Percentiles rank a stretch among this genome's conserved stretches.
phyloP scores from a whole-genome alignment of 2,113 vertebrate species.

The Chionomys nivalis region DNA sequence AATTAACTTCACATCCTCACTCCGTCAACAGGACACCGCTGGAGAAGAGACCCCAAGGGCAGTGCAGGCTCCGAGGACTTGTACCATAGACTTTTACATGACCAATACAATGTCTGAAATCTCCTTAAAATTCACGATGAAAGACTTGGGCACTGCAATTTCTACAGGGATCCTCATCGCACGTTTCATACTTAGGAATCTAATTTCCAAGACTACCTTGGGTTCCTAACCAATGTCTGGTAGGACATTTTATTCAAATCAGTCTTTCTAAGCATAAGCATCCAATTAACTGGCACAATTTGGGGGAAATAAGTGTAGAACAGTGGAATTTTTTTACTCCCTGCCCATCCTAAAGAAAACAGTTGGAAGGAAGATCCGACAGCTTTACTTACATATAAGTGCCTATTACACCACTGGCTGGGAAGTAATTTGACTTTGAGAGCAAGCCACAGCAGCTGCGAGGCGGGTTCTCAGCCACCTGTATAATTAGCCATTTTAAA shows the following conservation, averaged over 20 bases:
- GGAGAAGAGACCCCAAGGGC: background rate
- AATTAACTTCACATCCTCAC: background rate
- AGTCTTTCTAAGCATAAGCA: background rate
- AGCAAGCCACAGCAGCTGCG: conserved; percentile 28
- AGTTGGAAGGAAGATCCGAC: background rate
- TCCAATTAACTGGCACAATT: conserved; percentile 40
- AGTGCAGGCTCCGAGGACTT: background rate
- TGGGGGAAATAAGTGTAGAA: background rate
- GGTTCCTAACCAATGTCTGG: background rate
- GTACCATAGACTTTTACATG: background rate
- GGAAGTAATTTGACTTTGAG: conserved; percentile 46
- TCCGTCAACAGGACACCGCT: background rate
- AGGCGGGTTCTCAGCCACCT: background rate
- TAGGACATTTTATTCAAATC: conserved; percentile 25
- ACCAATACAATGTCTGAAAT: background rate
- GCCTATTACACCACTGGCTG: conserved; percentile 26
- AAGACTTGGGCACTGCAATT: background rate
- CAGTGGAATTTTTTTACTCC: background rate
- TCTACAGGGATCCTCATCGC: background rate
- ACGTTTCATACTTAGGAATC: background rate
- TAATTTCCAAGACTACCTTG: background rate
- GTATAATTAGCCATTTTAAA: conserved; percentile 30
- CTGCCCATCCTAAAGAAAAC: background rate
- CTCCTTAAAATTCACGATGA: background rate
- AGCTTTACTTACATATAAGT: conserved; percentile 38